A percentile compares a stretch with the other conserved stretches of the same genome.
phyloP scores from a whole-genome alignment of 2,113 vertebrate species.

The Lepisosteus osseus region DNA sequence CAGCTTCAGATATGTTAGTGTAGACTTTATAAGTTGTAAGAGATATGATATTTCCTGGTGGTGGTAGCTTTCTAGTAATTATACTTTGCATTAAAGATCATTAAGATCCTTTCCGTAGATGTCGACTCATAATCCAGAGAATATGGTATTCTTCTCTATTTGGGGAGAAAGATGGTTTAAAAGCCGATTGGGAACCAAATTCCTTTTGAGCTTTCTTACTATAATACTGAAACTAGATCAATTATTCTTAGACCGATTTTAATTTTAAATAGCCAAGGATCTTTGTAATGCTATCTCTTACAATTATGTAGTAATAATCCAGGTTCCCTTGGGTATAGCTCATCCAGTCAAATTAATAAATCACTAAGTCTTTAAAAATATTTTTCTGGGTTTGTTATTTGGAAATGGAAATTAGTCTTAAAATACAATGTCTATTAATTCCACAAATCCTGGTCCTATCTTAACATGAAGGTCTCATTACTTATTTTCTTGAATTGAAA shows the following conservation, averaged over 20 bases:
- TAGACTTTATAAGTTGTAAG: slow-evolving; percentile 56
- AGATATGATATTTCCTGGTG: slow-evolving; percentile 27
- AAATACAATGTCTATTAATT: too few species aligned
- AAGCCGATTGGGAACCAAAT: slow-evolving; percentile 53
- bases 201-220: slow-evolving; percentile 41
- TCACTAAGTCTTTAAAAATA: too few species aligned
- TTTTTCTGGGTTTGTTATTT: too few species aligned
- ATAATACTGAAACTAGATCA: slow-evolving; percentile 42
- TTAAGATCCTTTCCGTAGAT: slow-evolving; percentile 53
- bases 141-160: slow-evolving; percentile 56
- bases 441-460: too few species aligned
- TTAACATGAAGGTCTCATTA: too few species aligned
- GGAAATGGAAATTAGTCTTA: too few species aligned
- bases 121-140: slow-evolving; percentile 50
- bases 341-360: not conserved
- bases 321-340: slow-evolving; percentile 37
- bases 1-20: slow-evolving; percentile 33
- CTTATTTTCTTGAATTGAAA: too few species aligned
- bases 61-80: slow-evolving; percentile 56
- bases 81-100: slow-evolving; percentile 60
- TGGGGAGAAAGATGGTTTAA: slow-evolving; percentile 40
- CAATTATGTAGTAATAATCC: not conserved
- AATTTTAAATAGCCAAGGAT: slow-evolving; percentile 30
- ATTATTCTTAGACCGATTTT: slow-evolving; percentile 29
- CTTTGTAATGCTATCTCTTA: not conserved